Conservation (phyloP, 2,888 invertebrate species). For the Argyresthia albistria region DNA sequence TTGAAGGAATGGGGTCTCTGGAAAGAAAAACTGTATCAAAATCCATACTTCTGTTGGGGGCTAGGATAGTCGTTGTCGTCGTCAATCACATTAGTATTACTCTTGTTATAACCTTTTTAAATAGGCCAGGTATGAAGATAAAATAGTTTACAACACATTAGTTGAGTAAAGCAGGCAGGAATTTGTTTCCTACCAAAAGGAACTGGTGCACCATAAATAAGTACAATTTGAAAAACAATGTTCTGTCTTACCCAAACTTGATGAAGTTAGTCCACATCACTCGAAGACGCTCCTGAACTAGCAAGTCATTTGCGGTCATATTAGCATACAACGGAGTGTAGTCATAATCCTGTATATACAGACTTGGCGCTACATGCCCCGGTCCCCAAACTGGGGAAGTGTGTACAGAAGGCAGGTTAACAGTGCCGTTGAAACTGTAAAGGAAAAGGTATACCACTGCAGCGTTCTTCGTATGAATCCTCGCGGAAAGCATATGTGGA, state of each 20-base stretch:
- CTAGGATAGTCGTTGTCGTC: too few relatives aligned
- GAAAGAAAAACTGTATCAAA: background rate
- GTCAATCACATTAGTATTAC: too few relatives aligned
- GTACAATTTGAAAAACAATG: background rate
- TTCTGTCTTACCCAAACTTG: conserved; percentile 1
- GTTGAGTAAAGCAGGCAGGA: too few relatives aligned
- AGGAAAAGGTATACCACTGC: conserved; percentile 1
- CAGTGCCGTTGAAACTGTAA: background rate
- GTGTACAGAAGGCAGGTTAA: background rate
- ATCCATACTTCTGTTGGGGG: too few relatives aligned
- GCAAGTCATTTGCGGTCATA: background rate
- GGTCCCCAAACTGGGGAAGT: background rate
- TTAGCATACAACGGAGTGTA: background rate
- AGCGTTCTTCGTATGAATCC: background rate
- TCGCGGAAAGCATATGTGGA: background rate
- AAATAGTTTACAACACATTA: too few relatives aligned
- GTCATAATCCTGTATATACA: background rate
- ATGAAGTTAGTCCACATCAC: conserved; percentile 3
- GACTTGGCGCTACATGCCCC: background rate
- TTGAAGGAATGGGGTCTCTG: background rate
- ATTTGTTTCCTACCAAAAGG: too few relatives aligned
- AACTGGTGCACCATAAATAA: too few relatives aligned
- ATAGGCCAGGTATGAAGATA: too few relatives aligned
- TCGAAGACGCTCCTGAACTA: background rate
- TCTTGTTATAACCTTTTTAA: too few relatives aligned